These are phyloP conservation scores for Cyprinodon brontotheroides DNA, from an alignment of 2,113 vertebrate species.

Conservation along the genomic window DNA sequence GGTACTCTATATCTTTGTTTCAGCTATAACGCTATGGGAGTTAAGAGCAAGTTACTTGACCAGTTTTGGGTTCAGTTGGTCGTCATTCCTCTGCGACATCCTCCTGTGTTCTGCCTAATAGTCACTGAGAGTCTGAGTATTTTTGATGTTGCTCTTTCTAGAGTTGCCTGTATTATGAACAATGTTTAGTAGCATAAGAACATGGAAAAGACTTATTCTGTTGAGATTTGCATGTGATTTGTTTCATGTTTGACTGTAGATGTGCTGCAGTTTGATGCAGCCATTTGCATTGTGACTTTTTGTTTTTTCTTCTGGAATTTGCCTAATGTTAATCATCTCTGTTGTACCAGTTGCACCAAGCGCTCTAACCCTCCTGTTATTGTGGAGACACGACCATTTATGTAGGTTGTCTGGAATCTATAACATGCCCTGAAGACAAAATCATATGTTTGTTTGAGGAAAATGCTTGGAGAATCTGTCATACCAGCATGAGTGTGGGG, in stretches of 20 bases:
- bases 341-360: neutral
- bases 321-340: neutral
- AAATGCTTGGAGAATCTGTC: neutral
- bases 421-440: no score
- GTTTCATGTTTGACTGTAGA: conserved; percentile 18
- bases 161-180: neutral
- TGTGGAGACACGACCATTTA: neutral
- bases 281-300: conserved; percentile 34
- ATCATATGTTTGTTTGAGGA: no score
- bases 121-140: neutral
- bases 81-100: conserved; percentile 9
- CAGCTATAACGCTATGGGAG: conserved; percentile 11
- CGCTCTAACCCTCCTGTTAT: neutral
- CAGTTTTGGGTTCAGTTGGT: conserved; percentile 15
- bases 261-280: conserved; percentile 15
- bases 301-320: neutral
- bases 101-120: neutral
- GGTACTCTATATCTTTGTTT: conserved; percentile 47
- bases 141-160: neutral
- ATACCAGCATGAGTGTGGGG: conserved; percentile 10
- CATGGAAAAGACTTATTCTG: neutral
- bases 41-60: conserved; percentile 6
- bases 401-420: neutral
- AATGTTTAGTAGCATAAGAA: neutral
- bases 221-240: conserved; percentile 56